Conservation (phyloP, 1,140 invertebrate genomes). For the Dufourea novaeangliae region DNA sequence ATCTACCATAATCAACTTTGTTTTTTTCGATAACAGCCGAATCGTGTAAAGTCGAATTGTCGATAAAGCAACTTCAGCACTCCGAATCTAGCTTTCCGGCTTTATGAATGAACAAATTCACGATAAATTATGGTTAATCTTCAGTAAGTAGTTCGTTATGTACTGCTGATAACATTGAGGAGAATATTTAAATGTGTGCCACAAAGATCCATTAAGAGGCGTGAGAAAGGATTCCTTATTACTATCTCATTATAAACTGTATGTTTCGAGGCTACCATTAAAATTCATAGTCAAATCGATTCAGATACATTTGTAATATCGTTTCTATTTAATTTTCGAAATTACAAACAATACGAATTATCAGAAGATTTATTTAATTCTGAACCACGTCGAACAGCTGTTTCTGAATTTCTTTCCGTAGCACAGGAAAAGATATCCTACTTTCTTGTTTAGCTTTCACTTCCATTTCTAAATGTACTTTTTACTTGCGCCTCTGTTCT, state of each 20-base stretch:
- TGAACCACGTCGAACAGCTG: not conserved
- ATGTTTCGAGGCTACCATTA: not conserved
- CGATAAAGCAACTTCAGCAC: constrained; percentile 7
- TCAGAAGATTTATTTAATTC: not conserved
- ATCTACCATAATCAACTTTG: no score
- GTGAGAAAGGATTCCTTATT: constrained; percentile 49
- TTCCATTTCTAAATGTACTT: constrained; percentile 24
- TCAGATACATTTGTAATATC: not conserved
- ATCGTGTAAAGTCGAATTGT: not conserved
- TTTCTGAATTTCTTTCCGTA: not conserved
- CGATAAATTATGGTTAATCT: constrained; percentile 34
- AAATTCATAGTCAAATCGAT: not conserved
- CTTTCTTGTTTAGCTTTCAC: constrained; percentile 30
- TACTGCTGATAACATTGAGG: constrained; percentile 30
- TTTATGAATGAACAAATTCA: constrained; percentile 1
- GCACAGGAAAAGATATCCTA: not conserved
- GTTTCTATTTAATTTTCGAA: not conserved
- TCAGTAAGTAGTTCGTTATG: constrained; percentile 21
- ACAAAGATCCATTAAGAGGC: constrained; percentile 32
- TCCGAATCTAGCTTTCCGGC: constrained; percentile 20
- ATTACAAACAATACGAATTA: not conserved
- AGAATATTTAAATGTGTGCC: no score
- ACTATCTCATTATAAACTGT: constrained; percentile 18
- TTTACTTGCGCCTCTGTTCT: not conserved
- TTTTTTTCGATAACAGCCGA: not conserved